Conservation (phyloP, 2,113 vertebrate genomes). For the Nyctereutes procyonoides region DNA sequence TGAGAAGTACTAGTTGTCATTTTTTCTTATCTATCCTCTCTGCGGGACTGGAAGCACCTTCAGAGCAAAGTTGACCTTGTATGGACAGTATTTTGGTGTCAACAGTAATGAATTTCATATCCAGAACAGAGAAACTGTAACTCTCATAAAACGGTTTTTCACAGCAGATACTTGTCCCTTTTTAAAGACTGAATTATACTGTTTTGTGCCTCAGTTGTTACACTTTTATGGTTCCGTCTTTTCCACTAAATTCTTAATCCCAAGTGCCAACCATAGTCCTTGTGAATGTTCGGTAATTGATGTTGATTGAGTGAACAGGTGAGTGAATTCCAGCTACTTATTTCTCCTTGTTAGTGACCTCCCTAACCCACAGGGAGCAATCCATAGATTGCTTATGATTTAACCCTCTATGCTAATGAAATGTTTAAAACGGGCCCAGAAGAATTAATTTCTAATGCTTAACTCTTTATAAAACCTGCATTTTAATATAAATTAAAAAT, state of each 20-base stretch:
- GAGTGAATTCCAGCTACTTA: background rate
- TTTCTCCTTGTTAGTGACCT: slow-evolving; percentile 1
- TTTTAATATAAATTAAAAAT: background rate
- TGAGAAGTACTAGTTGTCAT: background rate
- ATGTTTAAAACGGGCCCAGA: background rate
- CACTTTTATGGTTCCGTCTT: background rate
- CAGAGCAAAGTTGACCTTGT: background rate
- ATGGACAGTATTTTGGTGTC: background rate
- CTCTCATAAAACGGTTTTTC: background rate
- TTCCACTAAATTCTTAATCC: background rate
- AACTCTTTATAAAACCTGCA: background rate
- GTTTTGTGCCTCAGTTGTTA: background rate
- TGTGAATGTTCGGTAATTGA: background rate
- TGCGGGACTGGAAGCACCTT: background rate
- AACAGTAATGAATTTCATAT: background rate
- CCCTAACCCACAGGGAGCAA: background rate
- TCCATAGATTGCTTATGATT: background rate
- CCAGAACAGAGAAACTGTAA: background rate
- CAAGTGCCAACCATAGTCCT: background rate
- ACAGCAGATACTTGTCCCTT: background rate
- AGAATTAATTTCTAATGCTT: background rate
- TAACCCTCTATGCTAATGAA: background rate
- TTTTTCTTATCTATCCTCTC: background rate
- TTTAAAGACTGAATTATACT: slow-evolving; percentile 9
- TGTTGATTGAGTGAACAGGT: background rate